Evolutionary conservation across 2,888 invertebrate genomes (phyloP).

Genomic region (Cryptocheilus praepositus): DNA sequence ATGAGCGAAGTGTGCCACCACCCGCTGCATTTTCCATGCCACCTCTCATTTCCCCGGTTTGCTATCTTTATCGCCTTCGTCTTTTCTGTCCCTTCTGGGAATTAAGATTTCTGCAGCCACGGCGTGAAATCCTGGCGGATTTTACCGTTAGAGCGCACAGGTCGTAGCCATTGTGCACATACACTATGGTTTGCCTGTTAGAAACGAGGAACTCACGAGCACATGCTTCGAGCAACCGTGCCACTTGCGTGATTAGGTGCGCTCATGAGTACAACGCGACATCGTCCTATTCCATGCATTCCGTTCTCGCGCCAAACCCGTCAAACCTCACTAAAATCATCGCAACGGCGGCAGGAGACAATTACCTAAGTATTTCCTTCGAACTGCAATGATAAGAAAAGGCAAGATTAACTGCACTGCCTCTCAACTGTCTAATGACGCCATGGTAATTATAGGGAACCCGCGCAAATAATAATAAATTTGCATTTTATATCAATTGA

Average conservation of each 20-base stretch:
- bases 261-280: conserved; percentile 31
- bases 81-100: conserved; percentile 46
- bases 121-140: conserved; percentile 51
- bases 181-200: conserved; percentile 31
- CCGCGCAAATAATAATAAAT: no score
- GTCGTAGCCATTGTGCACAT: conserved; percentile 47
- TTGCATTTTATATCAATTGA: no score
- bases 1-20: no score
- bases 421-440: no score
- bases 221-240: conserved; percentile 41
- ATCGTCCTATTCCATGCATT: conserved; percentile 28
- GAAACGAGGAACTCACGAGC: conserved; percentile 45
- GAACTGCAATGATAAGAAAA: no score
- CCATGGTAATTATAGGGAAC: no score
- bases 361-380: no score
- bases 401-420: no score
- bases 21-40: conserved; percentile 1
- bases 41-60: conserved; percentile 8
- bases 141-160: conserved; percentile 54
- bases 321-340: conserved; percentile 14
- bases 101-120: conserved; percentile 55
- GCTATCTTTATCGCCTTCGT: conserved; percentile 28
- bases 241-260: conserved; percentile 48
- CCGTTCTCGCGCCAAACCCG: conserved; percentile 33
- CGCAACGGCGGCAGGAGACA: not conserved